These are phyloP conservation scores for Iphiclides podalirius DNA, from an alignment of 2,888 invertebrate species.

Conservation along the genomic window DNA sequence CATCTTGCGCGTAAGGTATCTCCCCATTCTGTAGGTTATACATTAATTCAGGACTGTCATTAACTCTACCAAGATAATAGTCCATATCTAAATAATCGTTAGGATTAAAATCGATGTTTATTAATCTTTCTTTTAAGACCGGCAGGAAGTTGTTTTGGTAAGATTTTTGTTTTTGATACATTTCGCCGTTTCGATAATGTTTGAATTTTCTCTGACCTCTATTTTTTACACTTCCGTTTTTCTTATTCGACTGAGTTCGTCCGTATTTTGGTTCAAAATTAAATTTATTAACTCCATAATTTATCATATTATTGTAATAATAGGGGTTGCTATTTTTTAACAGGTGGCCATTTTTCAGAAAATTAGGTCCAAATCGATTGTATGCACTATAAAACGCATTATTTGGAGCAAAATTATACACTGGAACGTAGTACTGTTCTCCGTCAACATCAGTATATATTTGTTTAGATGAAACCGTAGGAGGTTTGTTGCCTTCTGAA, in stretches of 20 bases:
- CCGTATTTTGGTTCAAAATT: conserved; percentile 2
- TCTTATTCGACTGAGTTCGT: neutral
- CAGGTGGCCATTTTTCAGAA: no score
- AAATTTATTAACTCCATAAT: neutral
- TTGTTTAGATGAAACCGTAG: conserved; percentile 24
- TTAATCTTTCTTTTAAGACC: conserved; percentile 3
- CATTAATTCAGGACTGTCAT: neutral
- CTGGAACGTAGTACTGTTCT: conserved; percentile 42
- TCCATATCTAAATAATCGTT: conserved; percentile 45
- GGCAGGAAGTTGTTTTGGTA: no score
- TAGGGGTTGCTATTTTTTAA: no score
- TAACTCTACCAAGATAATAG: conserved; percentile 36
- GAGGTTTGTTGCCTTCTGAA: conserved; percentile 35
- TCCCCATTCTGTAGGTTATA: no score
- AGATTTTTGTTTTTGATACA: neutral
- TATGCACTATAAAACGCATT: conserved; percentile 48
- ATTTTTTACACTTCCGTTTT: conserved; percentile 6
- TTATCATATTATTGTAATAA: no score
- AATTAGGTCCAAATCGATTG: conserved; percentile 47
- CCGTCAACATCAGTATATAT: conserved; percentile 27
- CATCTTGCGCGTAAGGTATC: neutral
- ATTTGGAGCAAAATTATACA: conserved; percentile 45
- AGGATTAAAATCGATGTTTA: conserved; percentile 32
- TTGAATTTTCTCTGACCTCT: conserved; percentile 7
- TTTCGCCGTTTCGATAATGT: neutral